Evolutionary conservation across 2,113 vertebrate species (phyloP).

Genomic region (Ellobius talpinus): DNA sequence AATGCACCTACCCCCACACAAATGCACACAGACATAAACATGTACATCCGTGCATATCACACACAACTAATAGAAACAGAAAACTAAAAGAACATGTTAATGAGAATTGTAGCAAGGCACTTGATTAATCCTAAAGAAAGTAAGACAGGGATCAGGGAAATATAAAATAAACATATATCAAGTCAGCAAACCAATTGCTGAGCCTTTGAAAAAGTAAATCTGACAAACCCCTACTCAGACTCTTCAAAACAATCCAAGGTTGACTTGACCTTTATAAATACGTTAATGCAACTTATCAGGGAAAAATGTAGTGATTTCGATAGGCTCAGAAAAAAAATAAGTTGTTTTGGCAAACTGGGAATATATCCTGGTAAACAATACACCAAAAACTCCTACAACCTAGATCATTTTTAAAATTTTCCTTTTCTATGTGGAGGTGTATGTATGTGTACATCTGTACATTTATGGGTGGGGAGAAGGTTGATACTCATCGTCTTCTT

Average conservation of each 20-base stretch:
- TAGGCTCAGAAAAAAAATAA: background rate
- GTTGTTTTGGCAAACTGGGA: background rate
- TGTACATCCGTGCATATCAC: background rate
- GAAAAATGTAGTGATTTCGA: background rate
- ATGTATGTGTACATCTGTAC: background rate
- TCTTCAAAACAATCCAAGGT: slow-evolving; percentile 21
- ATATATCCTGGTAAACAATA: background rate
- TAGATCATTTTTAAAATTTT: background rate
- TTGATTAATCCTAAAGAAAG: slow-evolving; percentile 11
- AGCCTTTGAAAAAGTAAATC: slow-evolving; percentile 36
- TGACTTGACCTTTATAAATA: slow-evolving; percentile 20
- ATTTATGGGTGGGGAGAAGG: background rate
- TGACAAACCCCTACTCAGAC: background rate
- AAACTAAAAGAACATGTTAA: background rate
- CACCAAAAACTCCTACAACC: background rate
- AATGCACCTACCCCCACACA: background rate
- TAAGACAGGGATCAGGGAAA: slow-evolving; percentile 29
- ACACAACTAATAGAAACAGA: background rate
- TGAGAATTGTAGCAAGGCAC: background rate
- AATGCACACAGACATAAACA: background rate
- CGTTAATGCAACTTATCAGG: background rate
- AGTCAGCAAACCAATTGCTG: background rate
- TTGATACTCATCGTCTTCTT: background rate
- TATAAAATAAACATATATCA: slow-evolving; percentile 11
- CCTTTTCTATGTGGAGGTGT: background rate